Evolutionary conservation across 1,140 invertebrate genomes (phyloP).

Genomic region (Saccostrea cuccullata): DNA sequence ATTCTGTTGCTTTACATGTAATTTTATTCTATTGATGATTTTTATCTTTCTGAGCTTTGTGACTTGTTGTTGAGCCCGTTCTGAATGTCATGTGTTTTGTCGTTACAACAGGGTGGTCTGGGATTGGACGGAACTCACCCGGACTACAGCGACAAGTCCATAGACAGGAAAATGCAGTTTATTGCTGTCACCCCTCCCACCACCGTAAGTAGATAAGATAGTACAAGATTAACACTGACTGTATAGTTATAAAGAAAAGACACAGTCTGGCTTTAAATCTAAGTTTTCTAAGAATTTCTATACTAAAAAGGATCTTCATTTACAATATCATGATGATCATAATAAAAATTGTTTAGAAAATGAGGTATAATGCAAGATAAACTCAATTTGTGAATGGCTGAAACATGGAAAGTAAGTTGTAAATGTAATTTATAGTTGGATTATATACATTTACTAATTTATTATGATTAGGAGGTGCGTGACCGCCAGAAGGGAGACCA

Average conservation of each 20-base stretch:
- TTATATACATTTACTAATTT: too few relatives aligned
- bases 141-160: constrained; percentile 47
- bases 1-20: background rate
- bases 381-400: too few relatives aligned
- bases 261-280: too few relatives aligned
- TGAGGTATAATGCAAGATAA: too few relatives aligned
- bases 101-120: constrained; percentile 9
- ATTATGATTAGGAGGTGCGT: constrained; percentile 6
- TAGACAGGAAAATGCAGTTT: constrained; percentile 58
- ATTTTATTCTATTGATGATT: background rate
- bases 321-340: too few relatives aligned
- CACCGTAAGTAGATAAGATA: constrained; percentile 44
- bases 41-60: background rate
- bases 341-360: too few relatives aligned
- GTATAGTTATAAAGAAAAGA: too few relatives aligned
- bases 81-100: background rate
- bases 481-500: constrained; percentile 18
- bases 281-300: too few relatives aligned
- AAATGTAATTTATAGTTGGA: too few relatives aligned
- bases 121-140: constrained; percentile 27
- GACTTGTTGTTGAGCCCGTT: background rate
- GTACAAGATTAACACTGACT: too few relatives aligned
- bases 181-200: constrained; percentile 53
- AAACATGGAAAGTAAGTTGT: background rate
- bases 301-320: too few relatives aligned